phyloP scores from a whole-genome alignment of 2,113 vertebrate genomes.

The Silurus glanis region DNA sequence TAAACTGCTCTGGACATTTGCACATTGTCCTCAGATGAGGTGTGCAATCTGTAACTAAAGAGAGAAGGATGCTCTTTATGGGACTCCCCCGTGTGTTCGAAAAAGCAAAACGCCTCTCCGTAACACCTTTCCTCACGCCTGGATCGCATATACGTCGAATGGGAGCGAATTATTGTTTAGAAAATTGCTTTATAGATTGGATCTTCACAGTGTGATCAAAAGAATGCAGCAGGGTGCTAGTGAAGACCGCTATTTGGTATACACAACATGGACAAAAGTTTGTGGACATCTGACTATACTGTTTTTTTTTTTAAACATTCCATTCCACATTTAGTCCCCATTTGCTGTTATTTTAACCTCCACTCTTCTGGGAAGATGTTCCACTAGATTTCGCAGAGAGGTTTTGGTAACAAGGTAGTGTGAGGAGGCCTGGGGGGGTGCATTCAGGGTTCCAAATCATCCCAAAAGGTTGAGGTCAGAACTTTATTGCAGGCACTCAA shows the following conservation, averaged over 20 bases:
- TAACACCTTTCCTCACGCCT: background rate
- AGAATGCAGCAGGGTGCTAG: background rate
- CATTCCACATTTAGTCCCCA: no score
- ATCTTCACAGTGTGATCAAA: background rate
- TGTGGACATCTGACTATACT: no score
- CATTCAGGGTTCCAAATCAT: no score
- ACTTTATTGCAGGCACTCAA: no score
- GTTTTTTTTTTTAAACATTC: no score
- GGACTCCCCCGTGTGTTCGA: background rate
- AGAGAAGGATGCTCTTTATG: constrained; percentile 25
- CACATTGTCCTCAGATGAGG: constrained; percentile 34
- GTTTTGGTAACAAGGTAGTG: no score
- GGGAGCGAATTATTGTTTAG: constrained; percentile 28
- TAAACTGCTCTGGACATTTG: constrained; percentile 25
- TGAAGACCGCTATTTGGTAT: background rate
- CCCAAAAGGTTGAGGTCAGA: no score
- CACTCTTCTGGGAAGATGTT: no score
- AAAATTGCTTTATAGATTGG: constrained; percentile 34
- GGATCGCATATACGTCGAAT: background rate
- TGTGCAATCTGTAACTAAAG: constrained; percentile 38
- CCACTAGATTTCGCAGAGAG: no score
- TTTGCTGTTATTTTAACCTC: no score
- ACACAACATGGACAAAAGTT: no score
- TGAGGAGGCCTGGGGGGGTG: no score
- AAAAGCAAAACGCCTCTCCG: background rate